Evolutionary conservation across 2,888 invertebrate species (phyloP).

Genomic region (Busseola fusca): DNA sequence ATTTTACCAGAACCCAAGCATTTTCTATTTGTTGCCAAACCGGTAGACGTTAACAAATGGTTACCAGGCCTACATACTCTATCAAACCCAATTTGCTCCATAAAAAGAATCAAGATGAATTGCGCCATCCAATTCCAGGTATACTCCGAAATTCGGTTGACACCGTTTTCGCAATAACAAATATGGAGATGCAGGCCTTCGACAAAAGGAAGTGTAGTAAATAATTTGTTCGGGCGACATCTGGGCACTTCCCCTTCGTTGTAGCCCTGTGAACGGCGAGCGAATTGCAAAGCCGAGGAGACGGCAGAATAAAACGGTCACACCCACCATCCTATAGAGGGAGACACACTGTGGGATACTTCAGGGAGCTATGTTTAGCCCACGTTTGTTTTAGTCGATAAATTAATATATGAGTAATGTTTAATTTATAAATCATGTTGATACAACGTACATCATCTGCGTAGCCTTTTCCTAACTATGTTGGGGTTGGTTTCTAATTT

Average conservation of each 20-base stretch:
- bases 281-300: constrained; percentile 72
- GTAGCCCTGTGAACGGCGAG: constrained; percentile 72
- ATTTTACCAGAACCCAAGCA: constrained; percentile 18
- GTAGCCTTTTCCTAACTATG: too few relatives aligned
- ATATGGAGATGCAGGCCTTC: constrained; percentile 75
- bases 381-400: not conserved
- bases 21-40: constrained; percentile 39
- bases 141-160: constrained; percentile 61
- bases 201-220: constrained; percentile 84
- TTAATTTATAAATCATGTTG: not conserved
- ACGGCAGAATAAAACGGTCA: constrained; percentile 80
- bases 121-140: constrained; percentile 60
- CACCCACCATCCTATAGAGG: constrained; percentile 80
- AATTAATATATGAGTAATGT: not conserved
- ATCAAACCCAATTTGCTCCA: constrained; percentile 63
- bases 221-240: constrained; percentile 87
- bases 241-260: constrained; percentile 86
- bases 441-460: too few relatives aligned
- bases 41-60: constrained; percentile 52
- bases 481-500: too few relatives aligned
- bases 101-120: constrained; percentile 65
- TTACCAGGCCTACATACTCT: constrained; percentile 51
- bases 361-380: constrained; percentile 34
- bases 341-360: constrained; percentile 60
- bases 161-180: constrained; percentile 69